Percentiles rank a stretch among this genome's conserved stretches.
Conservation (phyloP, 2,113 vertebrate genomes). For the Geothlypis trichas region DNA sequence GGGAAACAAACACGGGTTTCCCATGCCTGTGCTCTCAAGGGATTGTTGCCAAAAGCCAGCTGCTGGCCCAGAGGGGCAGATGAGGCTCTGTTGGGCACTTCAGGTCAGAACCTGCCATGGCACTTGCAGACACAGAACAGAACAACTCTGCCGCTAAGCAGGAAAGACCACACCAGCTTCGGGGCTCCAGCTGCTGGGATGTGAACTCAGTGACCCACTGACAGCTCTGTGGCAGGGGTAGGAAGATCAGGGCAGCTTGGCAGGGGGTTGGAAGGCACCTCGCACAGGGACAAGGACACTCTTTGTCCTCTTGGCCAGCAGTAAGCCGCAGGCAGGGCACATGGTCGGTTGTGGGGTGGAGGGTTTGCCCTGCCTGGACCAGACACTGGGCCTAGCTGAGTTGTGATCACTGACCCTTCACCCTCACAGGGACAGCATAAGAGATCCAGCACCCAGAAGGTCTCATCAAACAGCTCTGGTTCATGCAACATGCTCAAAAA, state of each 20-base stretch:
- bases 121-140: background rate
- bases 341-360: background rate
- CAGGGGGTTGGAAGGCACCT: background rate
- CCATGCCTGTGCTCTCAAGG: background rate
- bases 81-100: background rate
- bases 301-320: background rate
- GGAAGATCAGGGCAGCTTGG: background rate
- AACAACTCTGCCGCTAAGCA: background rate
- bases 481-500: background rate
- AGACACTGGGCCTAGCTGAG: background rate
- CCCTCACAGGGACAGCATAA: too few species aligned
- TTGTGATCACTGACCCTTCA: background rate
- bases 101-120: background rate
- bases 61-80: background rate
- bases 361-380: background rate
- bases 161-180: background rate
- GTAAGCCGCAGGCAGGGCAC: background rate
- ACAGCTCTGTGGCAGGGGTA: background rate
- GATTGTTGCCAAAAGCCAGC: rapidly evolving
- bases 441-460: background rate
- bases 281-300: background rate
- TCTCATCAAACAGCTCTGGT: background rate
- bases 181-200: background rate
- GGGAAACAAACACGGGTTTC: background rate
- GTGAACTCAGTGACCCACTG: background rate